Base-by-base conservation (phyloP, 2,797 vertebrate species). In the Melanotaenia maccullochi region DNA sequence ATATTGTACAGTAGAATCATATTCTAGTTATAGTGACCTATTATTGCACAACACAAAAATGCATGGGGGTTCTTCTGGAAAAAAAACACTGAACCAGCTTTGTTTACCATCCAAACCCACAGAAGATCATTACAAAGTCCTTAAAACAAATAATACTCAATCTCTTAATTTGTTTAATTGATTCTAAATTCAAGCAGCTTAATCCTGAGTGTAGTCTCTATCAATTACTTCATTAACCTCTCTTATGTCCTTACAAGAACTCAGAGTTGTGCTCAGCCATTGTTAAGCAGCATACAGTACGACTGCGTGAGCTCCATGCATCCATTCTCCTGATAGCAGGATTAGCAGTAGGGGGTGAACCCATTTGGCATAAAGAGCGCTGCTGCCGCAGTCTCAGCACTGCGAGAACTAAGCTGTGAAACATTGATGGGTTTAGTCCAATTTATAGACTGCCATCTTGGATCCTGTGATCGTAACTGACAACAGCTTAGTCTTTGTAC, bases 361-460 rank as follows among this genome's bases (percentile, higher is more conserved):
- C 81, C 76, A 60, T 87, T 90, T 92, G 89, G 89, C 86, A 78
- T 57, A 22, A 75, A 74, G 67, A 44, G 68, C 20, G 51, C 78
- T 70, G 72, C 83, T 18, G 57, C 78, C 76, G 56, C 83, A 66
- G 75, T 79, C 75, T 84, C 77, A 78, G 74, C 63, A 44, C 78
- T 86, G 74, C 75, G 84, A 85, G 73, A 81, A 73, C 74, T 87
- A 88, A 91, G 79, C 87, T 61, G 58, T 89, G 87, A 92, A 92
- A 89, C 76, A 81, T 81, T 78, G 83, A 87, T 25, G 11, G 85
- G 80, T 80, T 92, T 88, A 90, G 71, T 73, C 87, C 87, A 90
- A 88, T 90, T 90, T 88, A 88, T 81, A 67, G 81, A 79, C 78
- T 88, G 88, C 88, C 91, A 86, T 90, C 83, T 90, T 88, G 82